phyloP scores from a whole-genome alignment of 2,113 vertebrate species.

The Sinocyclocheilus maitianheensis region DNA sequence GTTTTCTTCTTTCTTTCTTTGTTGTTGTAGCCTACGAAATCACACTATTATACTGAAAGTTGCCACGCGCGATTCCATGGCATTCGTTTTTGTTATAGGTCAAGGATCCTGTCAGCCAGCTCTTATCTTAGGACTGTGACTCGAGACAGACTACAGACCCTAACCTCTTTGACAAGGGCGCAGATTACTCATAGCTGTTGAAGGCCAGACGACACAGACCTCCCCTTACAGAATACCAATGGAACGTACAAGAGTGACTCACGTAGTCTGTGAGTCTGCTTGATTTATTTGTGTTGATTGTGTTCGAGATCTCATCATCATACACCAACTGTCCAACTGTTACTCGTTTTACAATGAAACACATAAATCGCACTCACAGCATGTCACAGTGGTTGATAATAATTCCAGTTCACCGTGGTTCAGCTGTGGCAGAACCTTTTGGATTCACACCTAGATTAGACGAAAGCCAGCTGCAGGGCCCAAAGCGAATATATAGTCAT shows the following conservation, averaged over 20 bases:
- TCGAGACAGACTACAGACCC: constrained; percentile 43
- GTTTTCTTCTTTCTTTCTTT: not conserved
- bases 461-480: constrained; percentile 2
- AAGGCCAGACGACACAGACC: not conserved
- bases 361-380: not conserved
- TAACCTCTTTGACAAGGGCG: not conserved
- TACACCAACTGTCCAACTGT: not conserved
- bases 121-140: constrained; percentile 31
- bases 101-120: constrained; percentile 55
- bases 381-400: not conserved
- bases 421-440: constrained; percentile 16
- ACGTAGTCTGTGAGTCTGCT: not conserved
- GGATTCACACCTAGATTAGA: constrained; percentile 38
- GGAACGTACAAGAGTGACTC: not conserved
- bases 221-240: not conserved
- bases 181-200: constrained; percentile 18
- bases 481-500: constrained; percentile 40
- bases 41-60: not conserved
- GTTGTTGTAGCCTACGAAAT: not conserved
- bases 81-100: not conserved
- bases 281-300: not conserved
- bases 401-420: constrained; percentile 2
- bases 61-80: not conserved
- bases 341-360: not conserved
- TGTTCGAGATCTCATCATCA: not conserved